Conservation (phyloP, 1,140 invertebrate species). For the Euura lappo region DNA sequence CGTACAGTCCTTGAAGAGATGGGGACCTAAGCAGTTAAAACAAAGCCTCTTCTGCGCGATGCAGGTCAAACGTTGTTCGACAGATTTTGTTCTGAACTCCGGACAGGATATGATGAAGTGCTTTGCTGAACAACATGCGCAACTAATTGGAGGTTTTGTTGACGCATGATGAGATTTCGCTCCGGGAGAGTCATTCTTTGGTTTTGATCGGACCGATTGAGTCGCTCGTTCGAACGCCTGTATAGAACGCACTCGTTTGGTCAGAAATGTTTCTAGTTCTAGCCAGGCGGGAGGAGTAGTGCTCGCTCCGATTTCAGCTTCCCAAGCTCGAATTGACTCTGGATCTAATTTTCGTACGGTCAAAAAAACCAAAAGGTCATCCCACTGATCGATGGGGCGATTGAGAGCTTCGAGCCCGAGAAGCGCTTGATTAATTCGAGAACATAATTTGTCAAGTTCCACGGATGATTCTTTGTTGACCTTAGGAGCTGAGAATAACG, state of each 20-base stretch:
- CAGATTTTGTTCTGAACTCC: too few relatives aligned
- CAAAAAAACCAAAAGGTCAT: slow-evolving; percentile 10
- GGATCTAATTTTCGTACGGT: neutral
- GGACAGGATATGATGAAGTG: too few relatives aligned
- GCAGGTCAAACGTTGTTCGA: too few relatives aligned
- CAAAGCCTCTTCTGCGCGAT: too few relatives aligned
- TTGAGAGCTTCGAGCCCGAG: slow-evolving; percentile 6
- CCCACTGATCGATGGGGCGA: slow-evolving; percentile 12
- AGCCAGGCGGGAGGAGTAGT: neutral
- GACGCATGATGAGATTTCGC: too few relatives aligned
- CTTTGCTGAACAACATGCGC: too few relatives aligned
- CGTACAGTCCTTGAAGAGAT: too few relatives aligned
- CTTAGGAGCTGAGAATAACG: neutral
- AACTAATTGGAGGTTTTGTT: too few relatives aligned
- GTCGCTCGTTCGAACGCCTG: neutral
- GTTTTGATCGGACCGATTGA: too few relatives aligned
- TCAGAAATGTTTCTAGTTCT: slow-evolving; percentile 1
- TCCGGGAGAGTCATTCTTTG: neutral
- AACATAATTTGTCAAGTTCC: slow-evolving; percentile 1
- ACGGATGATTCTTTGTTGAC: neutral
- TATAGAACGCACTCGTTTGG: neutral
- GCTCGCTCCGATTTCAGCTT: neutral
- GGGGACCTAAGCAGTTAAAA: too few relatives aligned
- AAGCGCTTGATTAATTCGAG: neutral
- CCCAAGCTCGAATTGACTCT: slow-evolving; percentile 8